phyloP scores from a whole-genome alignment of 2,113 vertebrate species.

The Cynoglossus semilaevis region DNA sequence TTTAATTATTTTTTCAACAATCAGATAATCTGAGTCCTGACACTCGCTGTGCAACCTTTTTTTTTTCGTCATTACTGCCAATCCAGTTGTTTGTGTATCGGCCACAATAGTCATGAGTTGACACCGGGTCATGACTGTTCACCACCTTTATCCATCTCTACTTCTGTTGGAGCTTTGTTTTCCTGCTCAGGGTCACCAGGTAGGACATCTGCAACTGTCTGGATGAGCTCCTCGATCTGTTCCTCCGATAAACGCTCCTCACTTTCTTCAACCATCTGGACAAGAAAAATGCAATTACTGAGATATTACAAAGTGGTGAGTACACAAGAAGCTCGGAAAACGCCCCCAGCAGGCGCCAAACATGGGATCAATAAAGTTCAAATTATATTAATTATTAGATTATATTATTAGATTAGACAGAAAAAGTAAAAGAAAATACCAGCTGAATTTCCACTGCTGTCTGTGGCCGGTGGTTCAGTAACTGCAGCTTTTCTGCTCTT shows the following conservation, averaged over 20 bases:
- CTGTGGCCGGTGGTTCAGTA: conserved; percentile 92
- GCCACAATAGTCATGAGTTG: conserved; percentile 1
- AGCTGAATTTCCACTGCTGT: conserved; percentile 97
- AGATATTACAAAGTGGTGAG: too few relatives aligned
- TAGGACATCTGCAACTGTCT: conserved; percentile 67
- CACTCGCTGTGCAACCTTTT: not conserved
- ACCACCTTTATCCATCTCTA: conserved; percentile 54
- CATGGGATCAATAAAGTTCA: too few relatives aligned
- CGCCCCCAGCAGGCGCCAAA: too few relatives aligned
- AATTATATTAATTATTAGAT: too few relatives aligned
- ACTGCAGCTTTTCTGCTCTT: conserved; percentile 92
- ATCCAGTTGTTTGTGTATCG: conserved; percentile 3
- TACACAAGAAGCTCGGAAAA: too few relatives aligned
- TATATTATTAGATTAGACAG: too few relatives aligned
- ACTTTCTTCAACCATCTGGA: conserved; percentile 81
- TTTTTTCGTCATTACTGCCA: not conserved
- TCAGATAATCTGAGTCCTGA: not conserved
- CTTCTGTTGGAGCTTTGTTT: conserved; percentile 41
- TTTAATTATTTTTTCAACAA: conserved; percentile 7
- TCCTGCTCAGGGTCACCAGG: conserved; percentile 77
- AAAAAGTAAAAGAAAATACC: too few relatives aligned
- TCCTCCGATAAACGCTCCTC: conserved; percentile 81
- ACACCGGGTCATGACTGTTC: conserved; percentile 52
- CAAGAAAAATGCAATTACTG: not conserved
- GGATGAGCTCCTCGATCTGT: conserved; percentile 81